Conservation (phyloP, 1,140 invertebrate genomes). For the Macrobrachium rosenbergii region DNA sequence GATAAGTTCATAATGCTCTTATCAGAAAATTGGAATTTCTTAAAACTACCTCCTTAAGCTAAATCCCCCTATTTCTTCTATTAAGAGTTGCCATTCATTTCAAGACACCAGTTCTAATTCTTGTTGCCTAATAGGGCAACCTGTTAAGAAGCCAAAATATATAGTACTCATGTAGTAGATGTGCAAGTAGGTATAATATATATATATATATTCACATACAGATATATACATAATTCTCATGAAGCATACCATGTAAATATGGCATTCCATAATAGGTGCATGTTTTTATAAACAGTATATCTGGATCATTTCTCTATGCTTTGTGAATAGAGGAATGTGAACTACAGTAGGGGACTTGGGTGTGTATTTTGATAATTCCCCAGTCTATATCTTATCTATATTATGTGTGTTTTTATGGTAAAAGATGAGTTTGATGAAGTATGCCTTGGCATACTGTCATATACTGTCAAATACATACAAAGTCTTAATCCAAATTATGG, state of each 20-base stretch:
- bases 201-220: neutral
- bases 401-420: too few relatives aligned
- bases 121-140: neutral
- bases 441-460: too few relatives aligned
- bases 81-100: neutral
- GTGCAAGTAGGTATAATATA: neutral
- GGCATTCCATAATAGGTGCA: too few relatives aligned
- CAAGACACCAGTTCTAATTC: neutral
- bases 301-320: too few relatives aligned
- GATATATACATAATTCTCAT: neutral
- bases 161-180: neutral
- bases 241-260: neutral
- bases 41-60: neutral
- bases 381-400: too few relatives aligned
- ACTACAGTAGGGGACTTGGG: too few relatives aligned
- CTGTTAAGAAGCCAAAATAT: neutral
- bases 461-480: too few relatives aligned
- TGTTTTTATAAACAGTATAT: too few relatives aligned
- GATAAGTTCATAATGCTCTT: neutral
- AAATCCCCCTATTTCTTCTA: neutral
- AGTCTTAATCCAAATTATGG: too few relatives aligned
- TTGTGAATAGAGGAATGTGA: too few relatives aligned
- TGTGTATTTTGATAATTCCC: too few relatives aligned
- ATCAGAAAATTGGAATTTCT: neutral
- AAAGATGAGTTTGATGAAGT: too few relatives aligned